Evolutionary conservation across 2,113 vertebrate species (phyloP), one percentile per base, ranked within the genome.

Genomic region (Scytalopus superciliaris): DNA sequence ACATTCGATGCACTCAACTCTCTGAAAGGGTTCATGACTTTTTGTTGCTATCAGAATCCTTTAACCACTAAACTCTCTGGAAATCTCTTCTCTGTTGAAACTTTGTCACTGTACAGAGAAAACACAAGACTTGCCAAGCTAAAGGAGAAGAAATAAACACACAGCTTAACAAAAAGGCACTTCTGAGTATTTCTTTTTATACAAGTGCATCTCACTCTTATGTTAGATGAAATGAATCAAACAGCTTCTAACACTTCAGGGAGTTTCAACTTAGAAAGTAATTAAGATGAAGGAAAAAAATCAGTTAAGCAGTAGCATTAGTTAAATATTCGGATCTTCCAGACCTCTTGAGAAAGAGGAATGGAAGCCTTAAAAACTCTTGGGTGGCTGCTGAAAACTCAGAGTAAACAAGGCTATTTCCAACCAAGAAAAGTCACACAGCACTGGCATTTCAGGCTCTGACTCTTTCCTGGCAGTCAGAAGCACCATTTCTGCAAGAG

Each of bases 1-100:
- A 59, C 0, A 0, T 42, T 69, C 45, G 42, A 8, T 3, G 6
- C 16, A 55, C 33, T 62, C 37, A 40, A 67, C 27, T 8, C 50
- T 45, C 17, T 45, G 42, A 67, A 76, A 72, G 23, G 17, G 53
- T 72, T 77, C 23, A 5, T 35, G 37, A 12, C 33, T 70, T 81
- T 77, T 78, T 40, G 52, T 19, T 79, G 45, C 33, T 45, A 55
- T 25, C 10, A 84, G 39, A 94, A 89, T 50, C 21, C 33, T 70
- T 37, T 18, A 89, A 30, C 33, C 35, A 74, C 33, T 67, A 3
- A 87, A 55, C 39, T 84, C 64, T 30, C 7, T 28, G 15, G 42
- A 89, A 80, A 66, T 19, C 22, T 77, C 59, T 40, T 47, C 67
- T 64, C 50, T 78, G 22, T 33, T 70, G 59, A 81, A 93, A 70